Evolutionary conservation across 2,797 vertebrate species (phyloP).

Genomic region (Stomatorhinus walkeri): DNA sequence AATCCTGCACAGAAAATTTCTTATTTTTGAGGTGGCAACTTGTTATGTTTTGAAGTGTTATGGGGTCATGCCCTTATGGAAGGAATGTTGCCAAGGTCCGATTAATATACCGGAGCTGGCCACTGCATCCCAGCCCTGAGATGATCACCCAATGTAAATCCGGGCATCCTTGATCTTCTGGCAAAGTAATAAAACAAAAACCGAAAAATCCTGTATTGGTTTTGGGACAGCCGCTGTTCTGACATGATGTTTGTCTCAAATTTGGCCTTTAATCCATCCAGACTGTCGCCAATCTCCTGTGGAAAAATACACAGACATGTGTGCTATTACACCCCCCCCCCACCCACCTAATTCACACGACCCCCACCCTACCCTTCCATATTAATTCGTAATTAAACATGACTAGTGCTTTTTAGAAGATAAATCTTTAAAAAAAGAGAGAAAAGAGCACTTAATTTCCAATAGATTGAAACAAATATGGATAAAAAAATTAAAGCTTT

Average conservation of each 20-base stretch:
- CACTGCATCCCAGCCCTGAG: constrained; percentile 3
- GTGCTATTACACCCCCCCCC: too few relatives aligned
- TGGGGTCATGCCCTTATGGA: neutral
- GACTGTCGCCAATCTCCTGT: neutral
- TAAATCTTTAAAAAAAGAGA: too few relatives aligned
- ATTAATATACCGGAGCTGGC: neutral
- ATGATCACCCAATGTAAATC: constrained; percentile 48
- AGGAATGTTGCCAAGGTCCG: too few relatives aligned
- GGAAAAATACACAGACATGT: neutral
- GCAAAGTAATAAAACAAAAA: constrained; percentile 10
- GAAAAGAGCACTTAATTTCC: too few relatives aligned
- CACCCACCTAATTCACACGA: too few relatives aligned
- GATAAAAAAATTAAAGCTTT: too few relatives aligned
- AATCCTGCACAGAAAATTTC: neutral
- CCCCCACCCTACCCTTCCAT: too few relatives aligned
- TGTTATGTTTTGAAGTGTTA: too few relatives aligned
- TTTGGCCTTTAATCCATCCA: neutral
- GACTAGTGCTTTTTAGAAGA: too few relatives aligned
- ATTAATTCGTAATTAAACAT: too few relatives aligned
- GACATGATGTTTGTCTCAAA: constrained; percentile 20
- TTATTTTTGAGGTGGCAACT: neutral
- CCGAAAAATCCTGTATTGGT: constrained; percentile 22
- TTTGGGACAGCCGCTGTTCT: constrained; percentile 17
- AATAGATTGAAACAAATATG: too few relatives aligned
- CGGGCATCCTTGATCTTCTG: constrained; percentile 44